phyloP scores from a whole-genome alignment of 2,888 invertebrate genomes.

The Halictus quadricinctus region DNA sequence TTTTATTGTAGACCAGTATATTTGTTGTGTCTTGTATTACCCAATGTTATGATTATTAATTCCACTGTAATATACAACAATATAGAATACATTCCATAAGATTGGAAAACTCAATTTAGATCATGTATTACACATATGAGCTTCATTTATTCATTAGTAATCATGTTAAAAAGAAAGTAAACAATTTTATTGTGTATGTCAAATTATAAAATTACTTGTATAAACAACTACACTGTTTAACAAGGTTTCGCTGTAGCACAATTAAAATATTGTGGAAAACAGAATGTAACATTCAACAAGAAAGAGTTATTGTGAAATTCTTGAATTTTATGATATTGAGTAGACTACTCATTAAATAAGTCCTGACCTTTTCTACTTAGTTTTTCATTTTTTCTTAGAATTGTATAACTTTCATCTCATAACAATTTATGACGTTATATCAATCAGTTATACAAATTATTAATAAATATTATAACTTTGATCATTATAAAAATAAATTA shows the following conservation, averaged over 20 bases:
- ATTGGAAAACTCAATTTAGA: conserved; percentile 39
- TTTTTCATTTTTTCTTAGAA: background rate
- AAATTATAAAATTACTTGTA: conserved; percentile 4
- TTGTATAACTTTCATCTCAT: background rate
- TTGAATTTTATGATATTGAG: background rate
- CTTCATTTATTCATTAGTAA: conserved; percentile 26
- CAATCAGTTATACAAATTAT: background rate
- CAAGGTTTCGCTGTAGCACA: background rate
- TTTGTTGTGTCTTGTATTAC: conserved; percentile 71
- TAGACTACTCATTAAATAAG: background rate
- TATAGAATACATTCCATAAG: conserved; percentile 63
- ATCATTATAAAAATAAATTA: background rate
- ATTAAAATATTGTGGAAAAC: background rate
- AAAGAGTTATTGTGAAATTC: background rate
- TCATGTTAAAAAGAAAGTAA: background rate
- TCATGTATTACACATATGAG: conserved; percentile 30
- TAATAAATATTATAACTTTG: conserved; percentile 13
- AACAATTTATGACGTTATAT: background rate
- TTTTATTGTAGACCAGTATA: conserved; percentile 69
- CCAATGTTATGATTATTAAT: conserved; percentile 72
- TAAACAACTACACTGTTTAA: background rate
- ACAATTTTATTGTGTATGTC: background rate
- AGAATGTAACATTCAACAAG: background rate
- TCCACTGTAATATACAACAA: conserved; percentile 70
- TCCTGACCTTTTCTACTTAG: background rate